Conservation (phyloP, 2,113 vertebrate genomes). For the Rhinopomastus cyanomelas region DNA sequence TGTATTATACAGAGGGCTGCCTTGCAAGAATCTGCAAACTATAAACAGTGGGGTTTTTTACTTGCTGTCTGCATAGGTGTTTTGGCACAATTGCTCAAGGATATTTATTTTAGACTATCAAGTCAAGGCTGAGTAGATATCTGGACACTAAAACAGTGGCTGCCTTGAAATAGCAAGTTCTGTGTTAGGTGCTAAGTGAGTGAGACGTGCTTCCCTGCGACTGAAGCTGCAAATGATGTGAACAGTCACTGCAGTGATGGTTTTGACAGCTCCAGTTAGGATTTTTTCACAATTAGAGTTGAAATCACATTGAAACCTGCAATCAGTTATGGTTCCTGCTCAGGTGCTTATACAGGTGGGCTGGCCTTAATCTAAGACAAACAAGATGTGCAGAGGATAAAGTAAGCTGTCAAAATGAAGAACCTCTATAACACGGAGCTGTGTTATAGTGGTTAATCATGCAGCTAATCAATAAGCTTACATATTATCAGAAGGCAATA, state of each 20-base stretch:
- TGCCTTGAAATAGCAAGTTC: conserved; percentile 27
- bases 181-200: not conserved
- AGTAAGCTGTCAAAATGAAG: not conserved
- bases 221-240: not conserved
- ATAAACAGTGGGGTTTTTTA: not conserved
- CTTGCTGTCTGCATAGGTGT: conserved; percentile 8
- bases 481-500: not conserved
- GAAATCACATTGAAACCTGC: not conserved
- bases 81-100: conserved; percentile 34
- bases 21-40: not conserved
- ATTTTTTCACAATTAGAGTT: not conserved
- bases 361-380: not conserved
- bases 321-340: not conserved
- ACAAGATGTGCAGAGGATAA: not conserved
- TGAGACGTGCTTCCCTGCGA: not conserved
- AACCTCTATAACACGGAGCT: not conserved
- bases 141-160: conserved; percentile 9
- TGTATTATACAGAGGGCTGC: not conserved
- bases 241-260: not conserved
- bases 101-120: conserved; percentile 59
- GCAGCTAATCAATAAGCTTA: not conserved
- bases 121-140: conserved; percentile 42
- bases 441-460: not conserved
- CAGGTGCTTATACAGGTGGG: not conserved
- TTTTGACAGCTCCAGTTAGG: not conserved